These are phyloP conservation scores for Nasonia oneida DNA, from an alignment of 2,888 invertebrate species.

Conservation along the genomic window DNA sequence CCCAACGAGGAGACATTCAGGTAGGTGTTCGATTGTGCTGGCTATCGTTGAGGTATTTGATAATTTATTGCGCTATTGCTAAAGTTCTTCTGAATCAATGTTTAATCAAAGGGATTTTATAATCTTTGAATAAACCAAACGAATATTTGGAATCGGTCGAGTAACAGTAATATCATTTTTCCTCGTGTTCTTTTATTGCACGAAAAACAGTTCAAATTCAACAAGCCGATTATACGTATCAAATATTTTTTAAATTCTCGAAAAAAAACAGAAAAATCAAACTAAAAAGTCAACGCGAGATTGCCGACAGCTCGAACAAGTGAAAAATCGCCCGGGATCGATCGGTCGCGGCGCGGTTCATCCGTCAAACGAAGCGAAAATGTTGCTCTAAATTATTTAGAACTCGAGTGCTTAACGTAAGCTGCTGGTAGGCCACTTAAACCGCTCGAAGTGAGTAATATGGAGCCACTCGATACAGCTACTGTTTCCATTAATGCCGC, in stretches of 20 bases:
- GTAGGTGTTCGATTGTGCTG: constrained; percentile 72
- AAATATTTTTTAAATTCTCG: no score
- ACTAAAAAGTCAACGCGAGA: not conserved
- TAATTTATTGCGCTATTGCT: not conserved
- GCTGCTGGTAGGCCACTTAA: constrained; percentile 29
- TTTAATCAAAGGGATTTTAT: no score
- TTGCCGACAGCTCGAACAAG: no score
- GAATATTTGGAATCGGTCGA: no score
- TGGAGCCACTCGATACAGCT: constrained; percentile 25
- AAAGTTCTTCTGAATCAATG: no score
- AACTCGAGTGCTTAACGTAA: not conserved
- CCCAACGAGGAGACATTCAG: constrained; percentile 88
- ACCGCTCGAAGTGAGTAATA: constrained; percentile 17
- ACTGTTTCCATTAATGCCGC: constrained; percentile 29
- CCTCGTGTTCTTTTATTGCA: no score
- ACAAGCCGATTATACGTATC: no score
- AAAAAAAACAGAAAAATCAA: not conserved
- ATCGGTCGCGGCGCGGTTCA: not conserved
- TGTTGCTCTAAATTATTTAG: not conserved
- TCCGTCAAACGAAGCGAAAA: constrained; percentile 9
- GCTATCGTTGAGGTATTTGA: not conserved
- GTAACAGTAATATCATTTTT: no score
- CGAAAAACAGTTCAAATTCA: no score
- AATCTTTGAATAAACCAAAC: no score
- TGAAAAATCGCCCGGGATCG: not conserved